Evolutionary conservation across 2,888 invertebrate genomes (phyloP).

Genomic region (Drosophila borborema): DNA sequence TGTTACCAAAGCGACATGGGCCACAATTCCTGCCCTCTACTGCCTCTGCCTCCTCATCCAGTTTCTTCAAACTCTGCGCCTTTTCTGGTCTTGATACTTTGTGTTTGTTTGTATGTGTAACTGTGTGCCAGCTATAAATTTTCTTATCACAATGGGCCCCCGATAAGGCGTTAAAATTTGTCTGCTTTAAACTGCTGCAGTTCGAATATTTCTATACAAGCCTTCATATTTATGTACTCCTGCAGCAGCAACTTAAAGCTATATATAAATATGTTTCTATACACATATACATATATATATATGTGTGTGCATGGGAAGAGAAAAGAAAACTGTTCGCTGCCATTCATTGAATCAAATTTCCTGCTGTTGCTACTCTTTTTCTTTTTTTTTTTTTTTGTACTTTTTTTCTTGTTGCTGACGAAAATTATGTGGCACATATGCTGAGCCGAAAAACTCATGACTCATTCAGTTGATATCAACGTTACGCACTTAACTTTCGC

Average conservation of each 20-base stretch:
- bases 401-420: background rate
- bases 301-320: background rate
- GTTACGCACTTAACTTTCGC: slow-evolving; percentile 71
- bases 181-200: slow-evolving; percentile 50
- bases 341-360: slow-evolving; percentile 33
- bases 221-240: slow-evolving; percentile 21
- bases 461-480: slow-evolving; percentile 55
- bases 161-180: slow-evolving; percentile 62
- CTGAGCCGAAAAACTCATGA: slow-evolving; percentile 40
- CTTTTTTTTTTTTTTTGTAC: background rate
- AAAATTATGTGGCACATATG: slow-evolving; percentile 58
- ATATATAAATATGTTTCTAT: background rate
- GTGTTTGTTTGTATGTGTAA: slow-evolving; percentile 13
- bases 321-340: slow-evolving; percentile 33
- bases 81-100: slow-evolving; percentile 24
- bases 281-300: background rate
- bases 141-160: slow-evolving; percentile 59
- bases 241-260: slow-evolving; percentile 21
- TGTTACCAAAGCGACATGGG: slow-evolving; percentile 63
- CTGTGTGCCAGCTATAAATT: slow-evolving; percentile 60
- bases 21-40: background rate
- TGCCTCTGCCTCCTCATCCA: background rate
- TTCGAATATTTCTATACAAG: slow-evolving; percentile 20
- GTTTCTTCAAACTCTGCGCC: slow-evolving; percentile 17
- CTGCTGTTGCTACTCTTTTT: background rate